Evolutionary conservation across 2,797 vertebrate species (phyloP).

Genomic region (Hybognathus amarus): DNA sequence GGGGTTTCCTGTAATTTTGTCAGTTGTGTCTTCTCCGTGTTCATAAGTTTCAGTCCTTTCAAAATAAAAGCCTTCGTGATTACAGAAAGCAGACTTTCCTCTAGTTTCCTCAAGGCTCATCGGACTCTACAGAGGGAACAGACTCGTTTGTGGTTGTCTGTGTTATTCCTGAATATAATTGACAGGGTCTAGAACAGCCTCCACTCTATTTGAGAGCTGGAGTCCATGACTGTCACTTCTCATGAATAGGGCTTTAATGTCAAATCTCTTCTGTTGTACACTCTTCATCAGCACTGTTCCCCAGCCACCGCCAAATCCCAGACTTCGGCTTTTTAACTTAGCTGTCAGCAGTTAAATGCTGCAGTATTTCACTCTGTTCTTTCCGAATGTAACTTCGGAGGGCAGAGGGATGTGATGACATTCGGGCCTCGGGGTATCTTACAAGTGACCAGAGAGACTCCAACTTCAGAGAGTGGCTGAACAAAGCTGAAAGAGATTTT

Average conservation of each 20-base stretch:
- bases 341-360: conserved; percentile 34
- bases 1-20: too few species aligned
- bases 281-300: conserved; percentile 37
- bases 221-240: conserved; percentile 39
- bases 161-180: conserved; percentile 35
- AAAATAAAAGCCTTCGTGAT: not conserved
- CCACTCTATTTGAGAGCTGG: conserved; percentile 10
- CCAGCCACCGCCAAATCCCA: not conserved
- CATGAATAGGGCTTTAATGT: conserved; percentile 42
- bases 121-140: not conserved
- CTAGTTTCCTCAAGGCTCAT: not conserved
- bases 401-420: conserved; percentile 20
- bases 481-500: conserved; percentile 35
- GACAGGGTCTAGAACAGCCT: conserved; percentile 23
- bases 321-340: conserved; percentile 21
- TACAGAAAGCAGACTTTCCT: not conserved
- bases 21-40: too few species aligned
- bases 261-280: conserved; percentile 43
- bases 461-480: conserved; percentile 20
- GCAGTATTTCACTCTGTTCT: conserved; percentile 36
- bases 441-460: conserved; percentile 36
- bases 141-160: conserved; percentile 1
- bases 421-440: conserved; percentile 13
- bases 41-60: too few species aligned
- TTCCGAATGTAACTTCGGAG: conserved; percentile 37